A percentile compares a stretch with the other conserved stretches of the same genome.
These are phyloP conservation scores for Poeciliopsis paucimaculata DNA, from an alignment of 2,797 vertebrate species.

Conservation along the genomic window DNA sequence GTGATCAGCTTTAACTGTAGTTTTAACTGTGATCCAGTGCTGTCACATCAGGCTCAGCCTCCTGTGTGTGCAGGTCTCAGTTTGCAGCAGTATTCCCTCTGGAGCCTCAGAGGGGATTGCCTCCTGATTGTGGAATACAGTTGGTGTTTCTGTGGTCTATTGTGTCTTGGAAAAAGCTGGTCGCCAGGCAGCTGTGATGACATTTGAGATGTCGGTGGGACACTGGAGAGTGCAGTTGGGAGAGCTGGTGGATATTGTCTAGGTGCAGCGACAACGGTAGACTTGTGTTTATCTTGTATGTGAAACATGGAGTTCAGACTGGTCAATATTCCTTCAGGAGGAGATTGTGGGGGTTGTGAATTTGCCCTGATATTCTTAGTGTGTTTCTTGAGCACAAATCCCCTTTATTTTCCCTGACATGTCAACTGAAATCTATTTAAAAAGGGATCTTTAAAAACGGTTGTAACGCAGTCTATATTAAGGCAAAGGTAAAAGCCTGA, in stretches of 20 bases:
- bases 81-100: conserved; percentile 46
- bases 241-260: conserved; percentile 19
- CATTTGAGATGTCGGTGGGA: conserved; percentile 61
- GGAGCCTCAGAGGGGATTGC: conserved; percentile 41
- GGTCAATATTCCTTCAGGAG: background rate
- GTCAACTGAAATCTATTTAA: background rate
- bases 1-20: conserved; percentile 26
- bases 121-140: conserved; percentile 26
- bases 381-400: background rate
- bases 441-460: background rate
- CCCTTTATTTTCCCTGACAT: background rate
- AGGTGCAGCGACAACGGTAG: background rate
- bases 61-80: conserved; percentile 32
- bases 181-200: conserved; percentile 68
- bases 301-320: conserved; percentile 1
- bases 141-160: conserved; percentile 47
- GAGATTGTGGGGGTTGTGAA: background rate
- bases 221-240: conserved; percentile 16
- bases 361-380: background rate
- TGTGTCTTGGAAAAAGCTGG: conserved; percentile 64
- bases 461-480: background rate
- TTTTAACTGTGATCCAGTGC: conserved; percentile 20
- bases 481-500: background rate
- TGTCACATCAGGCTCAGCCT: conserved; percentile 30
- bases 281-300: background rate